Conservation (phyloP, 2,113 vertebrate genomes). For the Polyodon spathula region DNA sequence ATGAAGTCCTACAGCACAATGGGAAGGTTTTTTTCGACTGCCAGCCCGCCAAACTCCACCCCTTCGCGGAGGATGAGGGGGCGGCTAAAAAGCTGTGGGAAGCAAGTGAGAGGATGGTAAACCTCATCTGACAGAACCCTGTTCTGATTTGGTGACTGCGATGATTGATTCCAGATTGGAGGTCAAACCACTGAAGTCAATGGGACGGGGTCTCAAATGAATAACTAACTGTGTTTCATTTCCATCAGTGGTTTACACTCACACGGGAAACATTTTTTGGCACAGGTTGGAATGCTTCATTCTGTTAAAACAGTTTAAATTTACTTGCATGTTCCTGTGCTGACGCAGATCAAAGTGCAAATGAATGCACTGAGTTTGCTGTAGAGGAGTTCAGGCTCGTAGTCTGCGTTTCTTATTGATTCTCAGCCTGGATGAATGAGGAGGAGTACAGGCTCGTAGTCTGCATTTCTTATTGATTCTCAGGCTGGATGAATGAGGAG, state of each 20-base stretch:
- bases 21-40: conserved; percentile 44
- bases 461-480: too few relatives aligned
- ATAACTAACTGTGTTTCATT: not conserved
- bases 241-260: not conserved
- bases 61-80: conserved; percentile 33
- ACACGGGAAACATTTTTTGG: too few relatives aligned
- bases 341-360: too few relatives aligned
- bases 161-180: not conserved
- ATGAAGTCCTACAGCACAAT: conserved; percentile 37
- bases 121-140: conserved; percentile 26
- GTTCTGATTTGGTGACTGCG: not conserved
- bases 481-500: too few relatives aligned
- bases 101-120: conserved; percentile 38
- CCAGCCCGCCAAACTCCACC: conserved; percentile 21
- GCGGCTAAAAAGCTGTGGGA: conserved; percentile 48
- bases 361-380: too few relatives aligned
- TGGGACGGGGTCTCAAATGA: not conserved
- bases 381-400: too few relatives aligned
- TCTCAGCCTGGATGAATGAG: too few relatives aligned
- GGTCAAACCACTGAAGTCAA: not conserved
- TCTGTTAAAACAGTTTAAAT: not conserved
- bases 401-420: too few relatives aligned
- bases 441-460: too few relatives aligned
- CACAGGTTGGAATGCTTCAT: not conserved
- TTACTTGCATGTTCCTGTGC: too few relatives aligned